Conservation (phyloP, 2,888 invertebrate species). For the Meteorus cinctellus region DNA sequence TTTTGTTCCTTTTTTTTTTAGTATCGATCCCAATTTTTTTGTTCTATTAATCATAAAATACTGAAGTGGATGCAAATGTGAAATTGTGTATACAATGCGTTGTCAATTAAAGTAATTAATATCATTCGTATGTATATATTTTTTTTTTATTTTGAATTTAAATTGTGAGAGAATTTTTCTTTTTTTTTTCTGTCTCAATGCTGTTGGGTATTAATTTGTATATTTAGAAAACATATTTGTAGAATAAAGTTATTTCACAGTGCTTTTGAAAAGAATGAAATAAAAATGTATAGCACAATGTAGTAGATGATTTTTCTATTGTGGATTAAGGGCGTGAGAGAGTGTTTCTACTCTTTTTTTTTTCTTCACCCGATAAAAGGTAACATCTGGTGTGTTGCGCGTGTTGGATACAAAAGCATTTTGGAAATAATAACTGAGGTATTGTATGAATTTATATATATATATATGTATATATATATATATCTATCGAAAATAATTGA, state of each 20-base stretch:
- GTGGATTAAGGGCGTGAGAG: slow-evolving; percentile 1
- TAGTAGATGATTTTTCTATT: neutral
- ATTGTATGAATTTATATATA: neutral
- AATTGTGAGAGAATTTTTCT: neutral
- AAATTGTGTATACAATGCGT: too few relatives aligned
- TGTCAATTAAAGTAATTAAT: too few relatives aligned
- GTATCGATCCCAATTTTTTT: neutral
- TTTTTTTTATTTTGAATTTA: neutral
- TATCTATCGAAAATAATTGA: neutral
- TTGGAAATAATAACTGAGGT: neutral
- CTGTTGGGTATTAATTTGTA: too few relatives aligned
- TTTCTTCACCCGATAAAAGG: neutral
- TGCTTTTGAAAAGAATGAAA: too few relatives aligned
- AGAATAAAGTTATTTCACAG: too few relatives aligned
- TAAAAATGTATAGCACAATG: too few relatives aligned
- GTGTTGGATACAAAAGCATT: slow-evolving; percentile 6
- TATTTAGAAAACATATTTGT: too few relatives aligned
- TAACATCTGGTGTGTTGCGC: slow-evolving; percentile 14
- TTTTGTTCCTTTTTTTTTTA: too few relatives aligned
- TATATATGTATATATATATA: neutral
- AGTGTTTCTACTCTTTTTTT: neutral
- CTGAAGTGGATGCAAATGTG: too few relatives aligned
- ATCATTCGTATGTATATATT: neutral
- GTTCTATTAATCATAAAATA: neutral
- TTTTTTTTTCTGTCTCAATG: too few relatives aligned